Conservation (phyloP, 2,797 vertebrate genomes). For the Urosaurus nigricauda region DNA sequence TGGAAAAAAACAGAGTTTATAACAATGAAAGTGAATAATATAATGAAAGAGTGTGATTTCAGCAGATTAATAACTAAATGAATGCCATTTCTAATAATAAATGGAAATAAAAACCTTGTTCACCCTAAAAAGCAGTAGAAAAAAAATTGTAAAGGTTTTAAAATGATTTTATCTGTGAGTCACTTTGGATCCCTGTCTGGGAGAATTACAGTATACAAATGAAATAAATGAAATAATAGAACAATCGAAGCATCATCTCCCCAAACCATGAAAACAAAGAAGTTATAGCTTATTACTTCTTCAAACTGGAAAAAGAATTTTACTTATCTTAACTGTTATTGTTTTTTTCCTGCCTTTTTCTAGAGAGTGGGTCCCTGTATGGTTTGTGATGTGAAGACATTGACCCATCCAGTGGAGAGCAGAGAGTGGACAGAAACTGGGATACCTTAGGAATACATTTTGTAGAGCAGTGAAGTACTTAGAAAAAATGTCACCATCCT, state of each 20-base stretch:
- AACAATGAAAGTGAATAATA: not conserved
- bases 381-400: too few relatives aligned
- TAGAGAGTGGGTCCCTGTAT: not conserved
- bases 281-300: rapidly evolving
- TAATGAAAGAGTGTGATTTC: not conserved
- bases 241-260: rapidly evolving
- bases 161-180: too few relatives aligned
- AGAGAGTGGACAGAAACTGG: too few relatives aligned
- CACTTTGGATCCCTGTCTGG: too few relatives aligned
- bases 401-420: not conserved
- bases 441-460: not conserved
- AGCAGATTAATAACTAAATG: not conserved
- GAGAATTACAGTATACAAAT: too few relatives aligned
- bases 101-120: not conserved
- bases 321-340: not conserved
- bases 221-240: not conserved
- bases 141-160: too few relatives aligned
- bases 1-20: not conserved
- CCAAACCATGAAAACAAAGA: constrained; percentile 18
- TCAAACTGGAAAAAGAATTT: not conserved
- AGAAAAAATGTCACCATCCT: constrained; percentile 11
- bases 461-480: not conserved
- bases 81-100: not conserved
- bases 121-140: not conserved
- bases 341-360: not conserved